A percentile compares a stretch with the other conserved stretches of the same genome.
phyloP scores from a whole-genome alignment of 2,888 invertebrate species.

The Linnaemya tessellans region DNA sequence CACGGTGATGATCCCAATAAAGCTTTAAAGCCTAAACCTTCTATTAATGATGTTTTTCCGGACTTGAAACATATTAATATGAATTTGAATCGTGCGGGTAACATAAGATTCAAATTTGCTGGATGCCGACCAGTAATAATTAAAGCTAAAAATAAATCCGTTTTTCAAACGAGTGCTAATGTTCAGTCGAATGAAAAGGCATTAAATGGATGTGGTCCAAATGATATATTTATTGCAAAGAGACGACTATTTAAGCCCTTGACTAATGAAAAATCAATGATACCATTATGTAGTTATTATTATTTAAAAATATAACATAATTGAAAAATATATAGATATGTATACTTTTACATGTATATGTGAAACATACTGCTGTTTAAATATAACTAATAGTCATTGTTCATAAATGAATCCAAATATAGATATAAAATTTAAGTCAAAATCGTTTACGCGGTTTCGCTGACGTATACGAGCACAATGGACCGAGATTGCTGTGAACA shows the following conservation, averaged over 20 bases:
- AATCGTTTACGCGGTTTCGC: too few relatives aligned
- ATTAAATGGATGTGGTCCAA: conserved; percentile 69
- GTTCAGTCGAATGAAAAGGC: conserved; percentile 19
- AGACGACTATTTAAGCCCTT: conserved; percentile 81
- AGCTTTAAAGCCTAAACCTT: conserved; percentile 76
- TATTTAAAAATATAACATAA: conserved; percentile 76
- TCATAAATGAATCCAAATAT: too few relatives aligned
- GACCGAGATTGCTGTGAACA: too few relatives aligned
- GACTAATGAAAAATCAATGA: conserved; percentile 77
- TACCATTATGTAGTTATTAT: conserved; percentile 78
- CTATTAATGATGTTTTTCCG: conserved; percentile 77
- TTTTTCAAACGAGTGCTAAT: conserved; percentile 32
- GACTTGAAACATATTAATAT: conserved; percentile 77
- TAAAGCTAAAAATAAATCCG: conserved; percentile 76
- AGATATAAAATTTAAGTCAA: too few relatives aligned
- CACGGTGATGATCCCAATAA: conserved; percentile 81
- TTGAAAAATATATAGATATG: conserved; percentile 21
- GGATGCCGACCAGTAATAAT: conserved; percentile 80
- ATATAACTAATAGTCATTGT: too few relatives aligned
- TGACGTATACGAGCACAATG: too few relatives aligned
- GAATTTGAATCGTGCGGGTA: conserved; percentile 78
- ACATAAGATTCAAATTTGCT: conserved; percentile 81
- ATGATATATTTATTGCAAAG: conserved; percentile 80
- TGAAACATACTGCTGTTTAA: background rate
- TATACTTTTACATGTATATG: background rate